These are phyloP conservation scores for Ooceraea biroi DNA, from an alignment of 1,140 invertebrate genomes.

Conservation along the genomic window DNA sequence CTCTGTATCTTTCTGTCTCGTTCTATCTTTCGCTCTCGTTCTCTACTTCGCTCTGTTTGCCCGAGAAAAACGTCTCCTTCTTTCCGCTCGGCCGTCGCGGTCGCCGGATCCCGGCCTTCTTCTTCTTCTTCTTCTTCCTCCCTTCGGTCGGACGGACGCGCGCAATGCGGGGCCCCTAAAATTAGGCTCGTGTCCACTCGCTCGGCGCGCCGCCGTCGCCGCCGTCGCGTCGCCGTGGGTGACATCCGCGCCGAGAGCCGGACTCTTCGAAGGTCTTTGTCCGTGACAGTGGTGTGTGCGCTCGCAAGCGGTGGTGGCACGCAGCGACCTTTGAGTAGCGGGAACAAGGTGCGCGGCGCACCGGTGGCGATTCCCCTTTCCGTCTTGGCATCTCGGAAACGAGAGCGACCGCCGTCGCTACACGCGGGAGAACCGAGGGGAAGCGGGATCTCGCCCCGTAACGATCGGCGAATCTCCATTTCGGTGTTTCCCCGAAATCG, in stretches of 20 bases:
- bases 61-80: slow-evolving; percentile 31
- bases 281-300: slow-evolving; percentile 52
- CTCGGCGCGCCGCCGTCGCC: slow-evolving; percentile 53
- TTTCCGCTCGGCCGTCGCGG: slow-evolving; percentile 22
- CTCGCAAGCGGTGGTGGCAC: neutral
- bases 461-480: neutral
- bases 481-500: too few species aligned
- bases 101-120: slow-evolving; percentile 9
- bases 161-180: slow-evolving; percentile 49
- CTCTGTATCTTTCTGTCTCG: neutral
- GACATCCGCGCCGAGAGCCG: slow-evolving; percentile 70
- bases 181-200: slow-evolving; percentile 65
- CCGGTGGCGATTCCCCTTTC: neutral
- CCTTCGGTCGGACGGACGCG: slow-evolving; percentile 16
- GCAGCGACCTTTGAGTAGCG: slow-evolving; percentile 50
- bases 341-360: slow-evolving; percentile 22
- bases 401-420: neutral
- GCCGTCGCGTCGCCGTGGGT: slow-evolving; percentile 58
- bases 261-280: slow-evolving; percentile 65
- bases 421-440: too few species aligned
- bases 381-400: neutral
- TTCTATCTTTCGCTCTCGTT: slow-evolving; percentile 18
- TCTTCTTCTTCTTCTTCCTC: slow-evolving; percentile 9
- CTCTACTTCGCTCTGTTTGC: neutral
- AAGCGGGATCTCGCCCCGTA: neutral